Conservation (phyloP, 2,888 invertebrate genomes). For the Stenoptilia bipunctidactyla region DNA sequence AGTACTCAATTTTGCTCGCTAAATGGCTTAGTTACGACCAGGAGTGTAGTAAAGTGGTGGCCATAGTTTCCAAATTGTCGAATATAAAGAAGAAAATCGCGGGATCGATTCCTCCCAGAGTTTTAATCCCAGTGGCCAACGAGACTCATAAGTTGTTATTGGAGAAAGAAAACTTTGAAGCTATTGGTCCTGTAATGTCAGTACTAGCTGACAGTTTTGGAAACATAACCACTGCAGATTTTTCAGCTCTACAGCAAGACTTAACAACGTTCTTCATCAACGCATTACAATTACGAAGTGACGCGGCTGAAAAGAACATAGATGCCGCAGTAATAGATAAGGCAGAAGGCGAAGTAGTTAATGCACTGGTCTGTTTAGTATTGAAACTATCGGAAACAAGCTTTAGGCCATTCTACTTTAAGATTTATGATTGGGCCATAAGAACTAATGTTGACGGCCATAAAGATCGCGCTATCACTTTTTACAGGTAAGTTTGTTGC, state of each 20-base stretch:
- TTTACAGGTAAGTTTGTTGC: constrained; percentile 73
- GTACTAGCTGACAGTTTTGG: constrained; percentile 81
- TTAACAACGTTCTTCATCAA: constrained; percentile 82
- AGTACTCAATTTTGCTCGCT: constrained; percentile 71
- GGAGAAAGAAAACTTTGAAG: constrained; percentile 69
- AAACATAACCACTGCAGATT: constrained; percentile 73
- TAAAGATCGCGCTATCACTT: constrained; percentile 81
- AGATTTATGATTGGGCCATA: constrained; percentile 90
- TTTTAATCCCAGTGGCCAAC: constrained; percentile 81
- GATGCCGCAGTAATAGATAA: constrained; percentile 50
- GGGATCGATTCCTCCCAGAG: constrained; percentile 76
- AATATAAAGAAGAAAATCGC: constrained; percentile 78
- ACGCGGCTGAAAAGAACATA: constrained; percentile 43
- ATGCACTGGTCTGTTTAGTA: constrained; percentile 83
- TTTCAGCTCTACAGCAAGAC: constrained; percentile 75
- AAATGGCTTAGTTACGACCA: constrained; percentile 64
- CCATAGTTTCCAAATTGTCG: constrained; percentile 70
- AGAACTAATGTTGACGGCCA: constrained; percentile 69
- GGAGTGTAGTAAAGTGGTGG: constrained; percentile 57
- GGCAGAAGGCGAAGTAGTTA: constrained; percentile 82
- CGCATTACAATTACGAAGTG: constrained; percentile 77
- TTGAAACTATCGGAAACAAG: constrained; percentile 90
- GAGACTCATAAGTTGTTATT: constrained; percentile 74
- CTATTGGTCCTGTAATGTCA: constrained; percentile 80
- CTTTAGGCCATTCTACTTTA: constrained; percentile 90